phyloP scores from a whole-genome alignment of 2,113 vertebrate genomes.

The Heterochromis multidens region DNA sequence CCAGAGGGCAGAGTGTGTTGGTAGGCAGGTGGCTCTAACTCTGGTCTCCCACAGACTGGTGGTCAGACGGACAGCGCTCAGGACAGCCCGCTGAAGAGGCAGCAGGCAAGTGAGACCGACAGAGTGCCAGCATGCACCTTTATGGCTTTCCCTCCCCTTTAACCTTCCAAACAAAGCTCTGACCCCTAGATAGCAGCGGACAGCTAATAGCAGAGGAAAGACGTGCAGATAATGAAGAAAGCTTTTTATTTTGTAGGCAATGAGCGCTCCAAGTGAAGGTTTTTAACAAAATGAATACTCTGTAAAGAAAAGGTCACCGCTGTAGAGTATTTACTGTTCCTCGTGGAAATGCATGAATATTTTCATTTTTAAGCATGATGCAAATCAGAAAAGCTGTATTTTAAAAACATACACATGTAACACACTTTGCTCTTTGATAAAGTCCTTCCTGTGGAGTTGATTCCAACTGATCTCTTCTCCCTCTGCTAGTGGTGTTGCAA shows the following conservation, averaged over 20 bases:
- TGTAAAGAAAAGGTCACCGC: not conserved
- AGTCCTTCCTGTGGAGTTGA: not conserved
- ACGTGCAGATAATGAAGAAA: not conserved
- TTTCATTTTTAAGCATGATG: slow-evolving; percentile 12
- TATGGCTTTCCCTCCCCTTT: slow-evolving; percentile 15
- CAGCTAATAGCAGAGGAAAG: not conserved
- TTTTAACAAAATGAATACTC: not conserved
- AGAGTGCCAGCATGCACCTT: slow-evolving; percentile 69
- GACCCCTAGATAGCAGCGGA: not conserved
- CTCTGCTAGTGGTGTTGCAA: slow-evolving; percentile 1
- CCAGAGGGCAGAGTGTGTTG: slow-evolving; percentile 35
- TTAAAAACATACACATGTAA: not conserved
- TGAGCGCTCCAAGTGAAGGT: not conserved
- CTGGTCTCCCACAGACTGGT: slow-evolving; percentile 74
- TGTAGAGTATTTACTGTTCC: not conserved
- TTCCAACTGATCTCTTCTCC: not conserved
- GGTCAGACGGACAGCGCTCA: slow-evolving; percentile 74
- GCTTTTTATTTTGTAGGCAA: not conserved
- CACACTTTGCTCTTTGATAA: not conserved
- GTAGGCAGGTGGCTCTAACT: slow-evolving; percentile 71
- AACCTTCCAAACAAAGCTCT: slow-evolving; percentile 8
- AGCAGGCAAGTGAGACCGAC: slow-evolving; percentile 77
- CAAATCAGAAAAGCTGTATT: not conserved
- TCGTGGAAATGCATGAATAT: slow-evolving; percentile 35
- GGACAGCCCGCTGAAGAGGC: slow-evolving; percentile 78